Percentiles rank a stretch among this genome's conserved stretches.
Conservation (phyloP, 2,888 invertebrate genomes). For the Bombylius major region DNA sequence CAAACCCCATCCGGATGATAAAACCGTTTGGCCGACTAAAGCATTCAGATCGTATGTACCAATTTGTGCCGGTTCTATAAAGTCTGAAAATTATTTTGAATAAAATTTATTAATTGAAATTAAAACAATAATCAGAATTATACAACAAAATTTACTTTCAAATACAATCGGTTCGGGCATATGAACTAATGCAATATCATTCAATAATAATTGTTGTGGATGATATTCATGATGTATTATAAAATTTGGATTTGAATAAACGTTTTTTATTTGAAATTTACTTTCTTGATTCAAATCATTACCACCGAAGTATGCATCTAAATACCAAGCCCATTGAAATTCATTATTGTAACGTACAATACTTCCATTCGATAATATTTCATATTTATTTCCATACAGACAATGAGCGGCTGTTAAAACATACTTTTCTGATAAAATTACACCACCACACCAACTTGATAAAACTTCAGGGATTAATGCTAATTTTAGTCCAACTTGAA, state of each 20-base stretch:
- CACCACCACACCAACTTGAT: not conserved
- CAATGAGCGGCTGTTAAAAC: not conserved
- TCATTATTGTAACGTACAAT: not conserved
- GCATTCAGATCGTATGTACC: no score
- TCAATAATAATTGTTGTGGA: not conserved
- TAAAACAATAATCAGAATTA: no score
- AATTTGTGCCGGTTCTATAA: not conserved
- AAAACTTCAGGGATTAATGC: not conserved
- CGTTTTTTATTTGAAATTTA: not conserved
- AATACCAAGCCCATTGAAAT: not conserved
- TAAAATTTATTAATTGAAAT: not conserved
- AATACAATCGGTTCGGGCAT: not conserved
- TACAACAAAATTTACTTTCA: not conserved
- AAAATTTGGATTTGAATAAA: not conserved
- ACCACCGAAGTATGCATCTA: not conserved
- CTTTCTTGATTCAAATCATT: not conserved
- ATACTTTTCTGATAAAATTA: not conserved
- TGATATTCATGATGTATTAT: not conserved
- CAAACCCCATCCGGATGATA: not conserved
- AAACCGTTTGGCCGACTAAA: not conserved
- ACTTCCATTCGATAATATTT: not conserved
- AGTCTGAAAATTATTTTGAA: not conserved
- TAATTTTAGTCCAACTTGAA: not conserved
- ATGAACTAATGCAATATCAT: not conserved
- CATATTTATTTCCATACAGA: not conserved